Evolutionary conservation across 1,140 invertebrate species (phyloP), one percentile per base, ranked within the genome.

Genomic region (Diachasmimorpha longicaudata): DNA sequence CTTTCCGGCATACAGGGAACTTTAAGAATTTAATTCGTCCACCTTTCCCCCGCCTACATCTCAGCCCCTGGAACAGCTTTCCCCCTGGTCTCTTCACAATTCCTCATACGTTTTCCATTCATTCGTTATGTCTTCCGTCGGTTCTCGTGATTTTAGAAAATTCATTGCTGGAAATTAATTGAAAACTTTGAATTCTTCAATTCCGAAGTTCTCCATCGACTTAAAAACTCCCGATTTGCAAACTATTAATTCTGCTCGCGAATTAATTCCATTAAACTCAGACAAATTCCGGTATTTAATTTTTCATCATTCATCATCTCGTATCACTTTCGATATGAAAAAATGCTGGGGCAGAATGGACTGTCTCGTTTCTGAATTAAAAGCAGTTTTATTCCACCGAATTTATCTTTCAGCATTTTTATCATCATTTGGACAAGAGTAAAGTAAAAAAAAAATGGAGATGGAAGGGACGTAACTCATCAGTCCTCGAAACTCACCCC

Each of bases 11-110:
- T 84, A 83, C 81, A 83, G 86, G 87, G 85, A 89, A 88, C 83
- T 88, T 89, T 89, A 89, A 89, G 87, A 89, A 89, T 89, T 89
- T 88, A 88, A 88, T 89, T 89, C 87, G 82, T 88, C 39, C 75
- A 77, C 67, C 52, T 48, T 69, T 19, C 52, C 67, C 46, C 39
- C 44, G 37, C 52, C 70, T 55, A 36, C 39, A 70, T 58, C 74
- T 42, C 74, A 70, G 42, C 70, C 42, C 72, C 19, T 63, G 16
- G 55, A 36, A 78, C 76, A 79, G 77, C 31, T 67, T 79, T 68
- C 70, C 66, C 55, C 75, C 77, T 25, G 46, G 68, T 66, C 74
- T 68, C 76, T 71, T 76, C 39, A 52, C 23, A 70, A 70, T 63
- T 75, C 52, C 48, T 36, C 46, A 52, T 58, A 46, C 74, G 70